A percentile compares a stretch with the other conserved stretches of the same genome.
These are phyloP conservation scores for Spinus pinus DNA, from an alignment of 2,797 vertebrate genomes.

Conservation along the genomic window DNA sequence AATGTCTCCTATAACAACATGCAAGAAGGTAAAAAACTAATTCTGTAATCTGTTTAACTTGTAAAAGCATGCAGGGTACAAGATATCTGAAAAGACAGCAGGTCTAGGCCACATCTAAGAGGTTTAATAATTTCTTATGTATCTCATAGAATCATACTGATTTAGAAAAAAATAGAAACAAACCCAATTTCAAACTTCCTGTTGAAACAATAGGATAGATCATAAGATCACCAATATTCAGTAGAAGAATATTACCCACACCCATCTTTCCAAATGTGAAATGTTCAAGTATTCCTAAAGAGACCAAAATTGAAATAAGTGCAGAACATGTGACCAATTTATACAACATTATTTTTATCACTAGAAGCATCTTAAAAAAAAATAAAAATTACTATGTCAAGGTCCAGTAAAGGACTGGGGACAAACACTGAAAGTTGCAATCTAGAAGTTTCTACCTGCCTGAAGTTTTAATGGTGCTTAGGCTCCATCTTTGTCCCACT, in stretches of 20 bases:
- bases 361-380: neutral
- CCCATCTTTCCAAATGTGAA: neutral
- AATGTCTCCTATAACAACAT: neutral
- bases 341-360: neutral
- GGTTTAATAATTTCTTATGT: neutral
- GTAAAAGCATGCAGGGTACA: neutral
- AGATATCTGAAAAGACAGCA: constrained; percentile 15
- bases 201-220: neutral
- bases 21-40: constrained; percentile 7
- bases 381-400: neutral
- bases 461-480: neutral
- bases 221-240: neutral
- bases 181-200: neutral
- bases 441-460: neutral
- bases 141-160: neutral
- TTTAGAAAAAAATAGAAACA: neutral
- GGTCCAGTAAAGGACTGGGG: neutral
- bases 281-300: neutral
- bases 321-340: neutral
- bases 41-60: constrained; percentile 3
- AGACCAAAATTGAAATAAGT: neutral
- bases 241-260: neutral
- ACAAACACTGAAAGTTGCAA: neutral
- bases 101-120: neutral
- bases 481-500: neutral